phyloP scores from a whole-genome alignment of 2,888 invertebrate species.

The Lochmaea capreae region DNA sequence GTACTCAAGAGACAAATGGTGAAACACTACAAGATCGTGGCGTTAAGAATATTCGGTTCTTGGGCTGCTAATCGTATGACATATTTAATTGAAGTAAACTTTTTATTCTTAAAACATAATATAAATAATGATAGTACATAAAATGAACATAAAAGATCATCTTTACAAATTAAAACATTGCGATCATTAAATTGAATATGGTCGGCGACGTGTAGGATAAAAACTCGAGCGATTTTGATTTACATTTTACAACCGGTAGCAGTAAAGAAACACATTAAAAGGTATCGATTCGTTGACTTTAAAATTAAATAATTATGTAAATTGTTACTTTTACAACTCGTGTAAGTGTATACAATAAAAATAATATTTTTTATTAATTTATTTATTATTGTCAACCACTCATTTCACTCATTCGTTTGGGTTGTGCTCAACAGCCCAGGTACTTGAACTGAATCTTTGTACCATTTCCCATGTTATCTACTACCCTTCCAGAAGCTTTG shows the following conservation, averaged over 20 bases:
- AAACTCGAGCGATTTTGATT: slow-evolving; percentile 46
- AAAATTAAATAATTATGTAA: slow-evolving; percentile 46
- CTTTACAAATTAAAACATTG: slow-evolving; percentile 25
- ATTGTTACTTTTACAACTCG: slow-evolving; percentile 33
- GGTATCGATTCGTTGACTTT: slow-evolving; percentile 44
- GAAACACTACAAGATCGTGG: no score
- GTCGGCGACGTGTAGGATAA: slow-evolving; percentile 28
- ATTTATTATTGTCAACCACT: not conserved
- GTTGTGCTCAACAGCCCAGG: no score
- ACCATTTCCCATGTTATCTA: no score
- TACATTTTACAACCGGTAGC: slow-evolving; percentile 43
- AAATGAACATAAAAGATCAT: slow-evolving; percentile 19
- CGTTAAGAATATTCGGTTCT: no score
- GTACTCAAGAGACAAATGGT: no score
- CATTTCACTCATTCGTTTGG: no score
- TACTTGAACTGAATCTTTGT: no score
- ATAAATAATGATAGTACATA: not conserved
- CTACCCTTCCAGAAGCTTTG: no score
- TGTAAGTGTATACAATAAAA: no score
- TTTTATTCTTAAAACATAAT: not conserved
- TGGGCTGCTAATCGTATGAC: no score
- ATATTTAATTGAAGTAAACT: no score
- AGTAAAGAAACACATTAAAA: slow-evolving; percentile 43
- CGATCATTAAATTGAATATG: slow-evolving; percentile 21
- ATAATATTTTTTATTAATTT: no score